phyloP scores from a whole-genome alignment of 2,888 invertebrate species.

The Rambutsinella grinnellia region DNA sequence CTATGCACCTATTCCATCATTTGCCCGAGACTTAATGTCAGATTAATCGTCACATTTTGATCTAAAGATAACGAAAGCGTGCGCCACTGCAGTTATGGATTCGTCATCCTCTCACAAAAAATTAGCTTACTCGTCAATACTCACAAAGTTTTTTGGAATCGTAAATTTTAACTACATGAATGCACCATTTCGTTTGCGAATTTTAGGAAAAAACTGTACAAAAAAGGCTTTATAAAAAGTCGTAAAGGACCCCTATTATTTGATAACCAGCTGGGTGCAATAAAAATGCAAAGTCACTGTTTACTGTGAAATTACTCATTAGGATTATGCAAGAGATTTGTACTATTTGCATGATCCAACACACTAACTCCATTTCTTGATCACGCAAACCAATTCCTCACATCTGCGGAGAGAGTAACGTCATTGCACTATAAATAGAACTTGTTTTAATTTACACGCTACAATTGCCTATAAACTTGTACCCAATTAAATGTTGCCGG shows the following conservation, averaged over 20 bases:
- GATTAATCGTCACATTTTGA: conserved; percentile 21
- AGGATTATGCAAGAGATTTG: background rate
- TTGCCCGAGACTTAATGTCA: conserved; percentile 17
- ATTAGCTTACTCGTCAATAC: background rate
- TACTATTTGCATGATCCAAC: background rate
- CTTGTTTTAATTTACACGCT: too few species aligned
- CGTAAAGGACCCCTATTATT: too few species aligned
- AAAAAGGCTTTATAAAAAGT: too few species aligned
- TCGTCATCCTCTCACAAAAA: background rate
- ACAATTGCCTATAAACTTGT: too few species aligned
- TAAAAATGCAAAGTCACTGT: background rate
- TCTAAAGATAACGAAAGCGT: conserved; percentile 20
- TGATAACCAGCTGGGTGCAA: too few species aligned
- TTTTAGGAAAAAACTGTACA: too few species aligned
- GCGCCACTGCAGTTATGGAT: background rate
- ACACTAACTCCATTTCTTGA: background rate
- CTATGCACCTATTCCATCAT: too few species aligned
- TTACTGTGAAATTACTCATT: too few species aligned
- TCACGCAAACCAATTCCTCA: background rate
- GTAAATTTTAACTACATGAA: background rate
- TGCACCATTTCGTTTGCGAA: too few species aligned
- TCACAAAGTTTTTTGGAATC: background rate
- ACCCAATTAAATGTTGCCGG: too few species aligned
- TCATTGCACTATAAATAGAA: background rate
- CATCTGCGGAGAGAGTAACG: too few species aligned